Base-by-base conservation (phyloP, 2,113 vertebrate genomes). In the Leucosticte australis region DNA sequence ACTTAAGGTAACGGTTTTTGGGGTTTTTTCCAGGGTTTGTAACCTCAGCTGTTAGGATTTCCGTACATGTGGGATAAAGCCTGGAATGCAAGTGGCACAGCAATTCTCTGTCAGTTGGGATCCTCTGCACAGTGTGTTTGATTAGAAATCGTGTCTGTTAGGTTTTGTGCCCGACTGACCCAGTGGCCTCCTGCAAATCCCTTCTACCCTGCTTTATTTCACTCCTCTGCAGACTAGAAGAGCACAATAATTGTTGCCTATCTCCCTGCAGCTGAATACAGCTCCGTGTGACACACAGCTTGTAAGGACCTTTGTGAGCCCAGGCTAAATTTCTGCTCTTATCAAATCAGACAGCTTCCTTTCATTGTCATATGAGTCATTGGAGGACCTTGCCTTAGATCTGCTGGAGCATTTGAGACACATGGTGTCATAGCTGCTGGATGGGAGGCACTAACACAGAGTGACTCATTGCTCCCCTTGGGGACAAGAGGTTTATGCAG, bases 81-180 rank as follows among this genome's bases (percentile, higher is more conserved):
- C 52, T 35, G 44, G 28, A 37, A 35, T 35, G 31, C 42, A n/a
- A 2, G 2, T 56, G 46, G 28, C 42, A 31, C 1, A 6, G 42
- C 3, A 26, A 18, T 46, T 79, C 17, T 49, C 47, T 71, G 49
- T 31, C 63, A 33, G 17, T 11, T 1, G 1, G 47, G 35, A 44
- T 42, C 11, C 28, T 27, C n/a, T 28, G 20, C 3, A 7, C n/a
- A 12, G 23, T 0, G 2, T 33, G 14, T 6, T 67, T 65, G 47
- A 33, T 31, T 22, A 39, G 59, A 77, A 86, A 59, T 35, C 0
- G 0, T 21, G 6, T 8, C 57, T 47, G 15, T 20, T 52, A 12
- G n/a, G 19, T 35, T 69, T 87, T 46, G 37, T 57, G 24, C 59
- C 41, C 0, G 0, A 8, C 31, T 73, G 49, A 10, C n/a, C 7